Percentiles rank a stretch among this genome's conserved stretches.
Conservation (phyloP, 92 coral and sea anemone species). For the Porites rus region DNA sequence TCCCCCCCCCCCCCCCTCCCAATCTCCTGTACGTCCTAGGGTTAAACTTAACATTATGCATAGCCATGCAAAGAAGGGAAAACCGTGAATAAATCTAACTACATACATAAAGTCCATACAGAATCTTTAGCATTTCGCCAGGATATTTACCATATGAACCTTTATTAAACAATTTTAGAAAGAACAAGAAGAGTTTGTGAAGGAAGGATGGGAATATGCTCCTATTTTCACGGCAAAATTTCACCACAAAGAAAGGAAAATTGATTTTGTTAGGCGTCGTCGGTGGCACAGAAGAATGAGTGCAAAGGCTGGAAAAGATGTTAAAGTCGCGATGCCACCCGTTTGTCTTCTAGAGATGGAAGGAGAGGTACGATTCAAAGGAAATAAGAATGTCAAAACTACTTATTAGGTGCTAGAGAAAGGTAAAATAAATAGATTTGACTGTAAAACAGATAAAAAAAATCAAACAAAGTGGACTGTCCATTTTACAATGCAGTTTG, state of each 20-base stretch:
- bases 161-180: conserved; percentile 31
- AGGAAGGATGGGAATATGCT: conserved; percentile 98
- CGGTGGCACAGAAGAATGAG: conserved; percentile 91
- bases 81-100: no score
- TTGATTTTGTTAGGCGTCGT: conserved; percentile 94
- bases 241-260: conserved; percentile 89
- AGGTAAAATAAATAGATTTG: no score
- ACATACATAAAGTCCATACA: background rate
- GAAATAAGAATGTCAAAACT: no score
- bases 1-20: no score
- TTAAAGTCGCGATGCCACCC: conserved; percentile 75
- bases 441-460: no score
- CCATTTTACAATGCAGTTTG: no score
- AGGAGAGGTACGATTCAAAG: conserved; percentile 64
- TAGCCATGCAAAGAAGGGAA: no score
- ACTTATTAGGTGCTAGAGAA: no score
- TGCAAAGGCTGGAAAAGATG: conserved; percentile 56
- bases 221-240: conserved; percentile 87
- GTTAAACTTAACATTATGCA: no score
- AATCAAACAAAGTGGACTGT: no score
- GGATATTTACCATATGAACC: background rate
- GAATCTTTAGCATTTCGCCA: background rate
- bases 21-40: no score
- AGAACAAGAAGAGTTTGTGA: conserved; percentile 83
- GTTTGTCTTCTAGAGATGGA: conserved; percentile 86